Evolutionary conservation across 2,888 invertebrate genomes (phyloP).

Genomic region (Phorcus lineatus): DNA sequence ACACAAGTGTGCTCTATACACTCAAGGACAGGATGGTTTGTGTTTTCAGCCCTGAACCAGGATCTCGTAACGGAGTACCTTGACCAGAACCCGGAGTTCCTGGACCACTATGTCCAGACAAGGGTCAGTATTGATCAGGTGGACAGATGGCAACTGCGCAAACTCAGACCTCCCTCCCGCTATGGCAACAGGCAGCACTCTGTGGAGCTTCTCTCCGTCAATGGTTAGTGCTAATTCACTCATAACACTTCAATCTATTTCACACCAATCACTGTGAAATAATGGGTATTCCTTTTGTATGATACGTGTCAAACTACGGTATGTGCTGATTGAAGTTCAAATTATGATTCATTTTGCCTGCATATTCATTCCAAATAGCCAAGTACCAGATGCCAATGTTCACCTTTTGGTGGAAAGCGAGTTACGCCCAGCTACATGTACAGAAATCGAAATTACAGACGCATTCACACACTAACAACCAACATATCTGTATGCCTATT

Average conservation of each 20-base stretch:
- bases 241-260: no score
- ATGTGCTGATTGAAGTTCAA: not conserved
- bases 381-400: no score
- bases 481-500: no score
- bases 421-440: not conserved
- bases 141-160: conserved; percentile 81
- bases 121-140: conserved; percentile 81
- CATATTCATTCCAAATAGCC: no score
- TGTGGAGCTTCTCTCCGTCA: conserved; percentile 3
- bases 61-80: conserved; percentile 75
- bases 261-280: no score
- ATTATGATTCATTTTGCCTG: no score
- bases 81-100: conserved; percentile 81
- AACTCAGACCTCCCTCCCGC: conserved; percentile 41
- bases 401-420: no score
- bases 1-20: no score
- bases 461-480: no score
- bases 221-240: not conserved
- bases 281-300: no score
- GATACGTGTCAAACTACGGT: not conserved
- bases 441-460: not conserved
- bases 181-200: not conserved
- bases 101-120: conserved; percentile 82
- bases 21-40: not conserved
- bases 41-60: conserved; percentile 64